Conservation (phyloP, 2,888 invertebrate genomes). For the Argyresthia albistria region DNA sequence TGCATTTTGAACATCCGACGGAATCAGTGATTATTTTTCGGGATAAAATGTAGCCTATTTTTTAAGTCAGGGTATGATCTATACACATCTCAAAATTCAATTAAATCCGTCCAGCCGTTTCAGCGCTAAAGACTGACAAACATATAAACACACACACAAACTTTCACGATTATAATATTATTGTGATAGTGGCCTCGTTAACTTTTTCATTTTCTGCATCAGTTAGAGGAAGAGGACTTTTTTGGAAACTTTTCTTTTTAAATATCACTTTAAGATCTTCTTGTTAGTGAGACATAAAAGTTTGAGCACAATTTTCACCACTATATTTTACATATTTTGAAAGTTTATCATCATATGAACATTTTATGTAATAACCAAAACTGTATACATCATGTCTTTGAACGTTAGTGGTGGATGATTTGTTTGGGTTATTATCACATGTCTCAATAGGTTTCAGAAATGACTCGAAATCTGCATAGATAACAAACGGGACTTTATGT, state of each 20-base stretch:
- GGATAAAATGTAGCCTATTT: too few species aligned
- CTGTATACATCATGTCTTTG: conserved; percentile 19
- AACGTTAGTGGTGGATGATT: conserved; percentile 16
- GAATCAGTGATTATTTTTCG: too few species aligned
- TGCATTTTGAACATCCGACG: too few species aligned
- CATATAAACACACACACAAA: too few species aligned
- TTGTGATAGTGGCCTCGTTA: neutral
- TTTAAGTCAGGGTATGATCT: too few species aligned
- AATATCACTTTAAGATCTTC: conserved; percentile 14
- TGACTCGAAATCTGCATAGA: conserved; percentile 18
- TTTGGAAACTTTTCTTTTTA: conserved; percentile 10
- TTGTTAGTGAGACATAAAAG: conserved; percentile 16
- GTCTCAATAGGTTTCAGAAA: conserved; percentile 16
- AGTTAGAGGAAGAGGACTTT: conserved; percentile 7
- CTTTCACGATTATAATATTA: too few species aligned
- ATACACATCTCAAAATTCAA: too few species aligned
- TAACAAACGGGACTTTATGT: conserved; percentile 14
- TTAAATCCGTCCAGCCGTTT: too few species aligned
- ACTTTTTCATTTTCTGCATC: conserved; percentile 6
- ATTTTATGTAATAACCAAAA: conserved; percentile 23
- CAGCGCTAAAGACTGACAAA: too few species aligned
- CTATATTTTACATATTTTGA: conserved; percentile 18
- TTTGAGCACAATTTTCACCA: conserved; percentile 16
- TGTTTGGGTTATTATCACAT: conserved; percentile 14
- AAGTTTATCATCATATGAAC: conserved; percentile 18